These are phyloP conservation scores for Drosophila setosimentum DNA, from an alignment of 2,888 invertebrate species.

Conservation along the genomic window DNA sequence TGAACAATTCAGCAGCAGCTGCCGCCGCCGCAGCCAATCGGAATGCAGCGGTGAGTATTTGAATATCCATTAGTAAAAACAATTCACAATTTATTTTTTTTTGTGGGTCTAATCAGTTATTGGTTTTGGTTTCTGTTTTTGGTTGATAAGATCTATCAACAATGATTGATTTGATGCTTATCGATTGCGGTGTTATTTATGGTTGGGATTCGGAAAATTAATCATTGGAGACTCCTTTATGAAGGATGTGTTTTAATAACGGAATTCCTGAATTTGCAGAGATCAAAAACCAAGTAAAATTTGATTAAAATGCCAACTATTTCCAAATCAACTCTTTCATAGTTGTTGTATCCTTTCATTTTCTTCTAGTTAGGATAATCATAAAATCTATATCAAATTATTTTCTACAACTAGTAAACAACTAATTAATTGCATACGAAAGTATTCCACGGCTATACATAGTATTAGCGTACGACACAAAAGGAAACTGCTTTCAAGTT, in stretches of 20 bases:
- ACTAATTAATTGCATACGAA: background rate
- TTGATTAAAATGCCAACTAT: background rate
- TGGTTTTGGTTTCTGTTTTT: background rate
- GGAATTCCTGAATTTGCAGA: background rate
- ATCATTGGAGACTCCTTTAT: background rate
- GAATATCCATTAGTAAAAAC: background rate
- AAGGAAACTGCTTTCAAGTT: background rate
- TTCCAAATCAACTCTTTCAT: background rate
- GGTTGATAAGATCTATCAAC: slow-evolving; percentile 9
- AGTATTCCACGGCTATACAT: too few relatives aligned
- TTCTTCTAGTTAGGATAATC: background rate
- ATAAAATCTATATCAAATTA: background rate
- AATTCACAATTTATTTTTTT: background rate
- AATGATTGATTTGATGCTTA: slow-evolving; percentile 40
- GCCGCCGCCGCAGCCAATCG: slow-evolving; percentile 80
- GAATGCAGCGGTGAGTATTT: slow-evolving; percentile 84
- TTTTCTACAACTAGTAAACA: background rate
- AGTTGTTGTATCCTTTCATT: background rate
- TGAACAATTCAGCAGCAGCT: slow-evolving; percentile 84
- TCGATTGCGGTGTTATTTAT: slow-evolving; percentile 4
- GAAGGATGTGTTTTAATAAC: background rate
- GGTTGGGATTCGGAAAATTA: background rate
- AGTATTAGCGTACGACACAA: background rate
- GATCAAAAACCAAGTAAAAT: background rate
- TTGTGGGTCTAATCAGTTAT: slow-evolving; percentile 17